These are phyloP conservation scores for Serilophus lunatus DNA, from an alignment of 2,113 vertebrate genomes.

Conservation along the genomic window DNA sequence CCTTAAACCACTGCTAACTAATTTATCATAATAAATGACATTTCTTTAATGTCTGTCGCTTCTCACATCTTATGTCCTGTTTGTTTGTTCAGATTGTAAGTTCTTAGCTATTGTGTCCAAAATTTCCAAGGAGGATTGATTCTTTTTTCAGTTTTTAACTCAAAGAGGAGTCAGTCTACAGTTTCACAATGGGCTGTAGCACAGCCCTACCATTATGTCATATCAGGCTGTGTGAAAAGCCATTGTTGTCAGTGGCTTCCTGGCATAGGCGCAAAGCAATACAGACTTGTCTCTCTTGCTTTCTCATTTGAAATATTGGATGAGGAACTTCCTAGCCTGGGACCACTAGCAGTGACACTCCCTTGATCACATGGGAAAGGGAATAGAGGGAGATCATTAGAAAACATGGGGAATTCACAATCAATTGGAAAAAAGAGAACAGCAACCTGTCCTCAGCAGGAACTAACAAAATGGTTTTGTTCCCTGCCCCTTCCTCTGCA, in stretches of 20 bases:
- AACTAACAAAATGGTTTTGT: not conserved
- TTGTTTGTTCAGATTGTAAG: not conserved
- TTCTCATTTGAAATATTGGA: not conserved
- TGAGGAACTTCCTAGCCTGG: not conserved
- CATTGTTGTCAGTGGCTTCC: not conserved
- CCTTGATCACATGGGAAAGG: not conserved
- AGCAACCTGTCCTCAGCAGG: not conserved
- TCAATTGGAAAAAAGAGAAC: not conserved
- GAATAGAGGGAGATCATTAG: not conserved
- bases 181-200: not conserved
- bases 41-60: not conserved
- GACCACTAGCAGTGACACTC: not conserved
- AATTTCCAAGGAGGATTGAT: not conserved
- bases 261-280: not conserved
- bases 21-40: conserved; percentile 18
- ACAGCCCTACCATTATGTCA: not conserved
- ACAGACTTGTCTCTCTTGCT: not conserved
- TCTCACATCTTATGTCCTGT: not conserved
- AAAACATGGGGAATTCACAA: not conserved
- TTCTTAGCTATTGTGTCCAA: not conserved
- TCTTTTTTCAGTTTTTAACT: not conserved
- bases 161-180: not conserved
- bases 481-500: rapidly evolving
- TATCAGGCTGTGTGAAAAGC: not conserved
- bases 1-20: not conserved